These are phyloP conservation scores for Erebia aethiops DNA, from an alignment of 2,888 invertebrate species.

Conservation along the genomic window DNA sequence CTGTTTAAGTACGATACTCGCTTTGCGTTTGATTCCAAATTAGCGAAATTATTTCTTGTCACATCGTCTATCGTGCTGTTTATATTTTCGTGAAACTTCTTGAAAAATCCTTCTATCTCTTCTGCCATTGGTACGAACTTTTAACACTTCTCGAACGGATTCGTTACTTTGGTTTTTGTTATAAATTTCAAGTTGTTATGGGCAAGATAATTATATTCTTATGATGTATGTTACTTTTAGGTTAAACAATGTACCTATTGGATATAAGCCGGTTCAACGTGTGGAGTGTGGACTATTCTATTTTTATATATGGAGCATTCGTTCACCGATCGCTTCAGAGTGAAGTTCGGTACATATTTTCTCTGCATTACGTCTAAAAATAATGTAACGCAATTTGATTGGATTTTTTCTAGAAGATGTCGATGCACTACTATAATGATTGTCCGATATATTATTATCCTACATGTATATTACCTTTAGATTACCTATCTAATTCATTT, in stretches of 20 bases:
- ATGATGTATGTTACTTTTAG: constrained; percentile 41
- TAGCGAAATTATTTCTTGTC: constrained; percentile 85
- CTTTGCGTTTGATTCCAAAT: constrained; percentile 85
- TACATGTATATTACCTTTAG: neutral
- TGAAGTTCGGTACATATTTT: constrained; percentile 44
- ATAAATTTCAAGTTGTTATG: neutral
- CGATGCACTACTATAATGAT: neutral
- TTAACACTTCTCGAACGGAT: constrained; percentile 14
- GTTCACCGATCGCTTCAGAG: constrained; percentile 64
- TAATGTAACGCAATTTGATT: constrained; percentile 19
- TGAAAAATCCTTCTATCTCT: constrained; percentile 81
- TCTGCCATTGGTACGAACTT: constrained; percentile 57
- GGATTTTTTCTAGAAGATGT: neutral
- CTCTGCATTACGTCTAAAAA: constrained; percentile 22
- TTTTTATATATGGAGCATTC: constrained; percentile 71
- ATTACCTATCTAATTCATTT: neutral
- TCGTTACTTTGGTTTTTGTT: constrained; percentile 37
- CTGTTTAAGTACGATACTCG: constrained; percentile 85
- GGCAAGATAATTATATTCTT: neutral
- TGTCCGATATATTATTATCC: neutral
- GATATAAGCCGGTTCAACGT: constrained; percentile 62
- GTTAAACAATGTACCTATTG: constrained; percentile 55
- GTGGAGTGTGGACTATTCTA: constrained; percentile 55
- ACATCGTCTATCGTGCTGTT: constrained; percentile 80
- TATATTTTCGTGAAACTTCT: constrained; percentile 84